These are phyloP conservation scores for Hybos culiciformis DNA, from an alignment of 2,888 invertebrate genomes.

Conservation along the genomic window DNA sequence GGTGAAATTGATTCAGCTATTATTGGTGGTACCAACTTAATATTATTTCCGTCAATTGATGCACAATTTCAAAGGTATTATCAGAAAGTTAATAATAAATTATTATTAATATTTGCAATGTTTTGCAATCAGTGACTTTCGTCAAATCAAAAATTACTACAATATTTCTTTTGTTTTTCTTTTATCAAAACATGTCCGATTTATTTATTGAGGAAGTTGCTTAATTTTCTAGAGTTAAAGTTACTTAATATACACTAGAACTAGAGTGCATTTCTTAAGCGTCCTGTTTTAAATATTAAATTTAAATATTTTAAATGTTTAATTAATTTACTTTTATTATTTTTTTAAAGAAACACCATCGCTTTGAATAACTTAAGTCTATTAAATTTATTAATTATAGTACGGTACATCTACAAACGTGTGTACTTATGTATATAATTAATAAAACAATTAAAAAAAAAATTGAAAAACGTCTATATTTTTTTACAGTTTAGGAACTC, in stretches of 20 bases:
- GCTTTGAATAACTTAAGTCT: no score
- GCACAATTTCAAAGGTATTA: slow-evolving; percentile 61
- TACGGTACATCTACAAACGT: no score
- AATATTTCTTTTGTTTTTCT: slow-evolving; percentile 40
- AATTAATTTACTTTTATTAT: no score
- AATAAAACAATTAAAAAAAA: not conserved
- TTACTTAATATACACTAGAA: no score
- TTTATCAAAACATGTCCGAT: not conserved
- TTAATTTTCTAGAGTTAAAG: no score
- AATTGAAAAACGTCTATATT: slow-evolving; percentile 11
- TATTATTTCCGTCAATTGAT: slow-evolving; percentile 69
- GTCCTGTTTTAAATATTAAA: no score
- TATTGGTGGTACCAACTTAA: slow-evolving; percentile 69
- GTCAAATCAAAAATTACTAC: slow-evolving; percentile 23
- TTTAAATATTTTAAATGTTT: no score
- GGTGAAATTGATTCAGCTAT: slow-evolving; percentile 69
- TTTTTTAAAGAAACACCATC: no score
- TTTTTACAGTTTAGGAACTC: slow-evolving; percentile 53
- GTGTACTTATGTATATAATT: no score
- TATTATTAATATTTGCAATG: not conserved
- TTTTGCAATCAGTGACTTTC: not conserved
- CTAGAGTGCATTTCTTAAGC: no score
- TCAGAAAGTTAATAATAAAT: not conserved
- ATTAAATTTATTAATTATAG: no score
- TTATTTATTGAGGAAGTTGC: no score